A percentile compares a stretch with the other conserved stretches of the same genome.
Evolutionary conservation across 2,888 invertebrate species (phyloP).

Genomic region (Drosophila putrida): DNA sequence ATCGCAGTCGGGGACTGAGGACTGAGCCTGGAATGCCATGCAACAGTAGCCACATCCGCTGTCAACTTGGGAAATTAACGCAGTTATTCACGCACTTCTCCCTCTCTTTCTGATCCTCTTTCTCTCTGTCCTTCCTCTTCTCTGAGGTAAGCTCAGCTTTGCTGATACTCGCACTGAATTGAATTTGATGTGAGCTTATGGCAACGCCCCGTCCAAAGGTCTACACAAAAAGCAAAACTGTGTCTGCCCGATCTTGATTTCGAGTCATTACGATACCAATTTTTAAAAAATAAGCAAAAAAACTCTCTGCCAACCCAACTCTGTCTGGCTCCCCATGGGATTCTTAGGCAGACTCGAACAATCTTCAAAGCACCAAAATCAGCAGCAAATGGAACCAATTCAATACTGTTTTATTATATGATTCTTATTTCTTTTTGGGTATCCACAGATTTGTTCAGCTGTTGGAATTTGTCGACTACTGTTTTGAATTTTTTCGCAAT

Average conservation of each 20-base stretch:
- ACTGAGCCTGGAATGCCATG: slow-evolving; percentile 48
- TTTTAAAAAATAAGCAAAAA: slow-evolving; percentile 28
- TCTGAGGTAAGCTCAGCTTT: slow-evolving; percentile 6
- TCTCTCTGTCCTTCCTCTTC: neutral
- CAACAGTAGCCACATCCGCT: slow-evolving; percentile 78
- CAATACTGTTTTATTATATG: slow-evolving; percentile 37
- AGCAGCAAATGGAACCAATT: slow-evolving; percentile 54
- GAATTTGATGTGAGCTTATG: slow-evolving; percentile 37
- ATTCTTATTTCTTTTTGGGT: slow-evolving; percentile 3
- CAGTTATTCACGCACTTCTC: slow-evolving; percentile 73
- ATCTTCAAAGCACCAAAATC: slow-evolving; percentile 24
- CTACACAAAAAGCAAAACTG: slow-evolving; percentile 65
- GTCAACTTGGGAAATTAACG: slow-evolving; percentile 78
- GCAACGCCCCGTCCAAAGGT: slow-evolving; percentile 35
- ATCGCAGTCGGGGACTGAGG: neutral
- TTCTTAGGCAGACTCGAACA: neutral
- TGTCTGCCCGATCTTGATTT: slow-evolving; percentile 78
- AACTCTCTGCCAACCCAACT: slow-evolving; percentile 32
- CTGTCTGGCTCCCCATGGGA: neutral
- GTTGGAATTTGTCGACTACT: slow-evolving; percentile 76
- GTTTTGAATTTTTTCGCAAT: slow-evolving; percentile 70
- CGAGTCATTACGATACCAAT: slow-evolving; percentile 73
- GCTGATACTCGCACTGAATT: slow-evolving; percentile 19
- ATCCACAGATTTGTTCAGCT: slow-evolving; percentile 73
- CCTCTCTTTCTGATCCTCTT: neutral